Percentiles rank a stretch among this genome's conserved stretches.
phyloP scores from a whole-genome alignment of 2,888 invertebrate genomes.

The Drosophila gaucha region DNA sequence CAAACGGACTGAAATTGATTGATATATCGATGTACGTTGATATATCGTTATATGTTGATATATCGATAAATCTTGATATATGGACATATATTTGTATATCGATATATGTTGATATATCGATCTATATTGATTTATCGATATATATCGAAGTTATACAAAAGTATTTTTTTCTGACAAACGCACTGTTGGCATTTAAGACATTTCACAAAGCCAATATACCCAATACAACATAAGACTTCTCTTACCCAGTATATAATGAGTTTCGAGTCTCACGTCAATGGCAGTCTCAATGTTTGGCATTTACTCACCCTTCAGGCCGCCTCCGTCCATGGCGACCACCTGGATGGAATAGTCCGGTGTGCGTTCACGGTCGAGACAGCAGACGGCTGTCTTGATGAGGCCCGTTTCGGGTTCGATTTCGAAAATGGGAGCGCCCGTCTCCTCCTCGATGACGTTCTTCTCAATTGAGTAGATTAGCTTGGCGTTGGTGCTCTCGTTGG shows the following conservation, averaged over 20 bases:
- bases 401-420: slow-evolving; percentile 98
- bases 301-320: slow-evolving; percentile 93
- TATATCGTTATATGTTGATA: no score
- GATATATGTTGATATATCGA: no score
- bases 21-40: no score
- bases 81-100: no score
- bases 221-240: not conserved
- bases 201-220: not conserved
- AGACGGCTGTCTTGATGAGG: slow-evolving; percentile 97
- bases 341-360: slow-evolving; percentile 98
- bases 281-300: not conserved
- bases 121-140: not conserved
- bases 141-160: not conserved
- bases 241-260: not conserved
- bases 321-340: slow-evolving; percentile 97
- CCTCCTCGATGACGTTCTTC: slow-evolving; percentile 98
- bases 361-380: slow-evolving; percentile 95
- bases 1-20: no score
- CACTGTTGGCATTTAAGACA: no score
- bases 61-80: no score
- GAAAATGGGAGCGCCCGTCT: slow-evolving; percentile 97
- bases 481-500: slow-evolving; percentile 97
- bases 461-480: slow-evolving; percentile 97
- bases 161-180: no score
- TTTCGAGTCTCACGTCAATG: slow-evolving; percentile 7